Percentiles rank a stretch among this genome's conserved stretches.
These are phyloP conservation scores for Nansenia antarctica DNA, from an alignment of 2,113 vertebrate species.

Conservation along the genomic window DNA sequence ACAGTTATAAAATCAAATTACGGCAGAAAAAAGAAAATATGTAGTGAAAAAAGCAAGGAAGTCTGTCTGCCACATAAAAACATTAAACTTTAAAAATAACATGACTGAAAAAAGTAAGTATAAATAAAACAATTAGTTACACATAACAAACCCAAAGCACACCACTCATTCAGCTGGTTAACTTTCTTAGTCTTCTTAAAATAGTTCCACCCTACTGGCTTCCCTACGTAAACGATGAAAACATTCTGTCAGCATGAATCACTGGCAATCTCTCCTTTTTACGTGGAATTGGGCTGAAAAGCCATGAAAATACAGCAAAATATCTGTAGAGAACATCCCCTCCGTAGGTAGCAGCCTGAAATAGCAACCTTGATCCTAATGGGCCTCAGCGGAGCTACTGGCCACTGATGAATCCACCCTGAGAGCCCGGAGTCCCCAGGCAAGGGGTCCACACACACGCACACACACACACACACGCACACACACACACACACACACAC, in stretches of 20 bases:
- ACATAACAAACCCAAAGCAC: constrained; percentile 2
- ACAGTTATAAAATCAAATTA: too few relatives aligned
- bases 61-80: too few relatives aligned
- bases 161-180: too few relatives aligned
- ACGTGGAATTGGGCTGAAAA: constrained; percentile 56
- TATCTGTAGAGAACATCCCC: constrained; percentile 62
- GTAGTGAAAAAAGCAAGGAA: too few relatives aligned
- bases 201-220: neutral
- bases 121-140: too few relatives aligned
- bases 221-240: constrained; percentile 20
- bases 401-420: constrained; percentile 63
- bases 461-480: too few relatives aligned
- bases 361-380: constrained; percentile 78
- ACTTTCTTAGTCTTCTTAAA: too few relatives aligned
- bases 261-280: constrained; percentile 34
- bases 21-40: too few relatives aligned
- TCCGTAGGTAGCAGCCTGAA: constrained; percentile 71
- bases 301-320: constrained; percentile 46
- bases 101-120: too few relatives aligned
- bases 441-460: constrained; percentile 34
- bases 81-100: too few relatives aligned
- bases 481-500: too few relatives aligned
- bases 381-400: constrained; percentile 64
- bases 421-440: constrained; percentile 56
- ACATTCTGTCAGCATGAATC: constrained; percentile 7